Evolutionary conservation across 2,888 invertebrate genomes (phyloP), one percentile per base, ranked within the genome.

Genomic region (Amiota communis): DNA sequence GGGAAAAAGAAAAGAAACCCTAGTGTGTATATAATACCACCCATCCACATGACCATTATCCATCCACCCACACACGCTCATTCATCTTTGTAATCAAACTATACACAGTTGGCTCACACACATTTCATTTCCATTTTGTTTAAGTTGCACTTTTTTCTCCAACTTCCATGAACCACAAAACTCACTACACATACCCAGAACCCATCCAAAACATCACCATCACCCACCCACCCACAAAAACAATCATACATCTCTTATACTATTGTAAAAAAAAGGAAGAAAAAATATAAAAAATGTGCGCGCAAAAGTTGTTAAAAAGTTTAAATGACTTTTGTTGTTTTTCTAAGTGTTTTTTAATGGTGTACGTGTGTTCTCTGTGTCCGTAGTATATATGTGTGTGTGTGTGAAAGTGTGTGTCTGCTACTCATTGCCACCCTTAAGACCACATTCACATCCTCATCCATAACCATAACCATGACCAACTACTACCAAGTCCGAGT

Each of bases 321-420:
- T 83, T 83, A 83, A 83, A 85, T 84, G 84, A 85, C 82, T 83
- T 83, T 83, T 83, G 84, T 85, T 83, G 84, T 85, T 83, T 85
- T 83, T 83, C 82, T 84, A 85, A 83, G 82, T 83, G 82, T 83
- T 83, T 83, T 83, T 83, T 83, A 83, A 83, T 83, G 82, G 84
- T 84, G 79, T 85, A 85, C 82, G 82, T 83, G 82, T 82, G 75
- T 73, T 72, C 78, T 57, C 71, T 63, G 74, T 64, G 72, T 67
- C 74, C 74, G 72, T 64, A 78, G 75, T 70, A 17, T 70, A 63
- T 57, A 59, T 17, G 48, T 49, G 36, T 53, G 12, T 46, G 48
- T 20, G 23, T 48, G 36, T 53, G 20, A 75, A 74, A 72, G 23
- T 72, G 64, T 59, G 47, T n/a, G 36, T 59, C 11, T 53, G 23